phyloP scores from a whole-genome alignment of 2,797 vertebrate species.

The Falco biarmicus region DNA sequence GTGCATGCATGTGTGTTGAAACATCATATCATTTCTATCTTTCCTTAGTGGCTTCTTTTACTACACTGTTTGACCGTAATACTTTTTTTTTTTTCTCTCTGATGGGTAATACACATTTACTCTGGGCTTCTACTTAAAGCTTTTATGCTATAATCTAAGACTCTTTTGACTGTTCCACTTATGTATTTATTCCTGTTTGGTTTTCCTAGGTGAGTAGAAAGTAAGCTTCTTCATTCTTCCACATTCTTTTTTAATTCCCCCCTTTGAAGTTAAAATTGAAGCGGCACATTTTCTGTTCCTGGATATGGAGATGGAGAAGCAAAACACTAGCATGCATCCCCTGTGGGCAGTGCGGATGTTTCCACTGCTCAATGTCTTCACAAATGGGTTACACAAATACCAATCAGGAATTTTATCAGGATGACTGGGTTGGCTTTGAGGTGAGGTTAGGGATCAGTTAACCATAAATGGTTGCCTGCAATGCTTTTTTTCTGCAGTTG shows the following conservation, averaged over 20 bases:
- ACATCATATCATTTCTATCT: not conserved
- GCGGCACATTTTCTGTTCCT: not conserved
- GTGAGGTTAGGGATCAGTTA: not conserved
- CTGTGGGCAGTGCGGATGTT: not conserved
- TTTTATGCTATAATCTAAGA: constrained; percentile 3
- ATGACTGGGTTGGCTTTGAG: not conserved
- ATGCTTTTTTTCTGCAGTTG: not conserved
- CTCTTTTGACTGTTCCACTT: not conserved
- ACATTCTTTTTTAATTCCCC: not conserved
- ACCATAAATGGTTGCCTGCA: not conserved
- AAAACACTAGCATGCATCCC: not conserved
- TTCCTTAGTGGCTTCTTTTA: not conserved
- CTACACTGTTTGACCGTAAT: not conserved
- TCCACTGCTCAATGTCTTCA: not conserved
- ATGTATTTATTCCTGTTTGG: not conserved
- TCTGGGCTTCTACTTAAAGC: not conserved
- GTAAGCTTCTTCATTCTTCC: not conserved
- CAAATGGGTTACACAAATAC: not conserved
- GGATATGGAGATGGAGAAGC: not conserved
- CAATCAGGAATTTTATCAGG: not conserved
- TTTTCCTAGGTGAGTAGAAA: not conserved
- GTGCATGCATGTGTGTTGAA: not conserved
- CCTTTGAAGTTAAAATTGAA: constrained; percentile 6
- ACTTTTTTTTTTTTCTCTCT: not conserved
- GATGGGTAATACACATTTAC: not conserved